A percentile compares a stretch with the other conserved stretches of the same genome.
Conservation (phyloP, 2,797 vertebrate genomes). For the Anguilla anguilla region DNA sequence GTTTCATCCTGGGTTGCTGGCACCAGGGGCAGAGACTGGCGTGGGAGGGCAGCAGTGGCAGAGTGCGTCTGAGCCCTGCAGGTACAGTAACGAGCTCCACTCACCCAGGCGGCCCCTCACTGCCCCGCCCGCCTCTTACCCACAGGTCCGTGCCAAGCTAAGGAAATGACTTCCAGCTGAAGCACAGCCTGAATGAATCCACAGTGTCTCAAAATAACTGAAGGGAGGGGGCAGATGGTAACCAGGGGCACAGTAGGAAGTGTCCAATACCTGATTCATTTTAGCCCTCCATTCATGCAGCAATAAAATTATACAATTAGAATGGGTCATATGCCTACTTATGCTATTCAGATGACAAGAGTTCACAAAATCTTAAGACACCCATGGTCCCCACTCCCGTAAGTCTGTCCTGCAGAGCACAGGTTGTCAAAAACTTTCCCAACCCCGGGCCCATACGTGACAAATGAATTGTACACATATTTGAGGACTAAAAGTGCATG, state of each 20-base stretch:
- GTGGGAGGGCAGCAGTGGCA: slow-evolving; percentile 2
- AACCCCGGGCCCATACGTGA: background rate
- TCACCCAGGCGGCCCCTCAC: slow-evolving; percentile 52
- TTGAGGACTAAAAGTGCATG: background rate
- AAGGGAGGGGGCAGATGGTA: background rate
- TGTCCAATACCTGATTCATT: background rate
- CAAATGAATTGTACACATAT: background rate
- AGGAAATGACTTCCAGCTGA: slow-evolving; percentile 57
- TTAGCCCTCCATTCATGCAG: background rate
- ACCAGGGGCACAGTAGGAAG: background rate
- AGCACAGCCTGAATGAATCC: slow-evolving; percentile 37
- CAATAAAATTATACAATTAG: background rate
- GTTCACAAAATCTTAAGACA: slow-evolving; percentile 11
- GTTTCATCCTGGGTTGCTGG: background rate
- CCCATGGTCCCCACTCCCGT: background rate
- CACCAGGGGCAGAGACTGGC: background rate
- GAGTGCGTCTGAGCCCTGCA: slow-evolving; percentile 39
- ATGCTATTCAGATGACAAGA: background rate
- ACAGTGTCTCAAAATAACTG: background rate
- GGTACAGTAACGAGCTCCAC: slow-evolving; percentile 56
- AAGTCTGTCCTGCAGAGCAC: background rate
- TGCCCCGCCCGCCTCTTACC: slow-evolving; percentile 51
- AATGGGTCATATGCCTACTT: background rate
- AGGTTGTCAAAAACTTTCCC: background rate
- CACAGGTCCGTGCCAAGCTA: slow-evolving; percentile 53